A percentile compares a stretch with the other conserved stretches of the same genome.
These are phyloP conservation scores for Sphaerophoria taeniata DNA, from an alignment of 2,888 invertebrate genomes.

Conservation along the genomic window DNA sequence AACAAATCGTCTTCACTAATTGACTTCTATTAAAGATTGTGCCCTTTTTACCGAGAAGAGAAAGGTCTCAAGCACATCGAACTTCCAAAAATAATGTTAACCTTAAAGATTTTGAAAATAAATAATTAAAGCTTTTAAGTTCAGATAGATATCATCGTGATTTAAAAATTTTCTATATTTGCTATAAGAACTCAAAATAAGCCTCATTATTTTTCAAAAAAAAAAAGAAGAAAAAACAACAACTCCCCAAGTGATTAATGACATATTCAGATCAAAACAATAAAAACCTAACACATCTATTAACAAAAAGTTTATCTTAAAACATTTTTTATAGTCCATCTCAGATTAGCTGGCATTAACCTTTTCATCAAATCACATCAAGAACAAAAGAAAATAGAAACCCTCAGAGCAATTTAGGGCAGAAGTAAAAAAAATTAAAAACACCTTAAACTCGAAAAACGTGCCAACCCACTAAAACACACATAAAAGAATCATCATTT, in stretches of 20 bases:
- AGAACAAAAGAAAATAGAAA: neutral
- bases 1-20: too few species aligned
- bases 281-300: constrained; percentile 11
- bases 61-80: too few species aligned
- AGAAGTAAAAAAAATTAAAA: constrained; percentile 19
- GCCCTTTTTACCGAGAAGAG: too few species aligned
- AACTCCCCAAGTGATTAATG: constrained; percentile 23
- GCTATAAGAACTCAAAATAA: too few species aligned
- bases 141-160: too few species aligned
- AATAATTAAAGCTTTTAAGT: too few species aligned
- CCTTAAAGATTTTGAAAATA: too few species aligned
- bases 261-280: constrained; percentile 25
- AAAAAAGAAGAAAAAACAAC: neutral
- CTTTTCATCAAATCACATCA: neutral
- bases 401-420: constrained; percentile 31
- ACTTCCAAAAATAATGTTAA: too few species aligned
- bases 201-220: neutral
- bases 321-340: constrained; percentile 24
- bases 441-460: constrained; percentile 50
- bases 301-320: constrained; percentile 26
- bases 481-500: constrained; percentile 25
- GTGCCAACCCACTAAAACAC: constrained; percentile 19
- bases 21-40: too few species aligned
- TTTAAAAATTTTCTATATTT: too few species aligned
- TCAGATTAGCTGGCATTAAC: neutral